Percentiles rank a stretch among this genome's conserved stretches.
These are phyloP conservation scores for Phenganax marumi DNA, from an alignment of 92 coral and sea anemone genomes.

Conservation along the genomic window DNA sequence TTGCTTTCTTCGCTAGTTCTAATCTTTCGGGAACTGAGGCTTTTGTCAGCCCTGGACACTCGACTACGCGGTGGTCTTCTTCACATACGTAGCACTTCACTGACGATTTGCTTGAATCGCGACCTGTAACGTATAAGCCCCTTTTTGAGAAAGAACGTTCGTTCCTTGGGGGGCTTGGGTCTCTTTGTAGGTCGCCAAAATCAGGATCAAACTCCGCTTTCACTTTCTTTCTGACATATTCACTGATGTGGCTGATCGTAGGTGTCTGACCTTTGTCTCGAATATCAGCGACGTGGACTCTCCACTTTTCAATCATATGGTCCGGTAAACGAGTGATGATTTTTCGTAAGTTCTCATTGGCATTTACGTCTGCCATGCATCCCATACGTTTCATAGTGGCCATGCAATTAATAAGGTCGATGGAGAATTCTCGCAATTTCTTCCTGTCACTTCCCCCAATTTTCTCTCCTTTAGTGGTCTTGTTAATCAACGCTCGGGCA, in stretches of 20 bases:
- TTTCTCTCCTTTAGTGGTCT: conserved; percentile 26
- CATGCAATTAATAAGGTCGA: conserved; percentile 46
- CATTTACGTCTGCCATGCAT: conserved; percentile 51
- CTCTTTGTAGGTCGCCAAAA: conserved; percentile 38
- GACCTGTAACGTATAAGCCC: background rate
- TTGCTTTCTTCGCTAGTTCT: background rate
- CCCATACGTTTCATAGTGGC: conserved; percentile 38
- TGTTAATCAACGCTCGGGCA: conserved; percentile 43
- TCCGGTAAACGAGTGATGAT: conserved; percentile 16
- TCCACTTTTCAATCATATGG: conserved; percentile 29
- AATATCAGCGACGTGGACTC: conserved; percentile 11
- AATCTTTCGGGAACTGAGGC: background rate
- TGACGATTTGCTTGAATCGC: background rate
- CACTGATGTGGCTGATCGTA: conserved; percentile 15
- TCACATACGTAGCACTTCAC: conserved; percentile 1
- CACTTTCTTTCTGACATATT: conserved; percentile 24
- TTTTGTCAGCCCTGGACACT: background rate
- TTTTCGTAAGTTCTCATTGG: conserved; percentile 48
- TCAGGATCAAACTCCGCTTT: conserved; percentile 54
- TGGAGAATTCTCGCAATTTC: conserved; percentile 34
- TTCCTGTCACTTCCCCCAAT: conserved; percentile 38
- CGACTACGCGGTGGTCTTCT: background rate
- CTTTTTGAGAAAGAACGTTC: background rate
- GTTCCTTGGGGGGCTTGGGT: background rate
- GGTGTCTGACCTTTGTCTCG: conserved; percentile 28